These are phyloP conservation scores for Whitmania pigra DNA, from an alignment of 1,140 invertebrate genomes.

Conservation along the genomic window DNA sequence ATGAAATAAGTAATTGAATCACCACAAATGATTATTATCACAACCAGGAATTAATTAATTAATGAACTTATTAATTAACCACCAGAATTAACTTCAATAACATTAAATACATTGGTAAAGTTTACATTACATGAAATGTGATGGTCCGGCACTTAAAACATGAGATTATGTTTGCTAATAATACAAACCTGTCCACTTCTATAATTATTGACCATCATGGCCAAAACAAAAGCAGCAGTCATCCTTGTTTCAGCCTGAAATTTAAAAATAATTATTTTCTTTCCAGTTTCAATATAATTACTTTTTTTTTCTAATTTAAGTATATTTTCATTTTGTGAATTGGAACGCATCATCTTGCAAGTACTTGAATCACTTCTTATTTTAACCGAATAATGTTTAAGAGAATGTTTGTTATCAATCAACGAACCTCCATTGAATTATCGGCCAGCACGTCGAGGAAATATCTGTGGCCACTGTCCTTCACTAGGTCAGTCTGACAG, in stretches of 20 bases:
- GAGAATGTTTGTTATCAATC: background rate
- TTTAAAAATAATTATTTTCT: too few relatives aligned
- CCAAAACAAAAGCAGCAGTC: conserved; percentile 77
- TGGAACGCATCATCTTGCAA: too few relatives aligned
- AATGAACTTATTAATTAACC: too few relatives aligned
- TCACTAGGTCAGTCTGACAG: conserved; percentile 85
- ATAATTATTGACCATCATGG: conserved; percentile 80
- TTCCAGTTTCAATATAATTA: too few relatives aligned
- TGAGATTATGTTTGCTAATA: background rate
- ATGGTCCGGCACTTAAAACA: too few relatives aligned
- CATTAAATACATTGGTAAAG: background rate
- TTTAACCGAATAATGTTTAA: background rate
- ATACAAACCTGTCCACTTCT: conserved; percentile 56
- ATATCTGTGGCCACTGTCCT: conserved; percentile 87
- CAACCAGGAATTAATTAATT: background rate
- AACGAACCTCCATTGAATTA: conserved; percentile 21
- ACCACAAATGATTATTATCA: too few relatives aligned
- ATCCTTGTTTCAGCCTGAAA: conserved; percentile 68
- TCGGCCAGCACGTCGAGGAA: conserved; percentile 80
- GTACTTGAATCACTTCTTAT: background rate
- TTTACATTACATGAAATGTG: background rate
- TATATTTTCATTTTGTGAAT: too few relatives aligned
- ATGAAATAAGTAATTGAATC: too few relatives aligned
- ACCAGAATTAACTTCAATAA: conserved; percentile 1
- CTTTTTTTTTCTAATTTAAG: too few relatives aligned